phyloP scores from a whole-genome alignment of 2,888 invertebrate species.

The Anodontia alba region DNA sequence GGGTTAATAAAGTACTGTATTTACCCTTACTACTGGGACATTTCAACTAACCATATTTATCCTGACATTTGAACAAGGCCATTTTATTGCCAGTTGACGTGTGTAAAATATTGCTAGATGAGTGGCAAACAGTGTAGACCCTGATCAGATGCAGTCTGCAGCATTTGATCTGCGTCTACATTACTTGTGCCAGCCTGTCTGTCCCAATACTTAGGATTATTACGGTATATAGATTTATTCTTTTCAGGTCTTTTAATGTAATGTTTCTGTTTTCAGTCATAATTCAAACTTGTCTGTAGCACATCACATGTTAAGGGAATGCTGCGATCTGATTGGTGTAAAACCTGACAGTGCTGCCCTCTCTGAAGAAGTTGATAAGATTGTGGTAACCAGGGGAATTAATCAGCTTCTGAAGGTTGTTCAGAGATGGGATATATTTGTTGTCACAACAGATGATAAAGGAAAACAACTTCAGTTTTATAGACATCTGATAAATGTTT shows the following conservation, averaged over 20 bases:
- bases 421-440: slow-evolving; percentile 57
- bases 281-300: slow-evolving; percentile 35
- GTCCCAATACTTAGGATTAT: no score
- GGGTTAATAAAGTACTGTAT: no score
- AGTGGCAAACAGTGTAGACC: no score
- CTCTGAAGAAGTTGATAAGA: slow-evolving; percentile 28
- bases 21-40: no score
- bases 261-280: slow-evolving; percentile 24
- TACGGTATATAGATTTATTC: no score
- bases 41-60: no score
- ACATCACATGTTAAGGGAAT: slow-evolving; percentile 49
- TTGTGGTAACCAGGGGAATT: slow-evolving; percentile 39
- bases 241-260: background rate
- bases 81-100: no score
- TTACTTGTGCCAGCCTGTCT: no score
- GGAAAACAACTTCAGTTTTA: slow-evolving; percentile 60
- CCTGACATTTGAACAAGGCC: no score
- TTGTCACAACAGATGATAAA: slow-evolving; percentile 56
- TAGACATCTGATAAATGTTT: slow-evolving; percentile 49
- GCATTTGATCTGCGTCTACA: no score
- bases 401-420: slow-evolving; percentile 44
- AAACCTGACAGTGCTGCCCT: slow-evolving; percentile 28
- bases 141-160: no score
- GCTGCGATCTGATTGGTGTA: slow-evolving; percentile 61
- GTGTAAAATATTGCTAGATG: no score